Evolutionary conservation across 2,888 invertebrate genomes (phyloP).

Genomic region (Crocallis elinguaria): DNA sequence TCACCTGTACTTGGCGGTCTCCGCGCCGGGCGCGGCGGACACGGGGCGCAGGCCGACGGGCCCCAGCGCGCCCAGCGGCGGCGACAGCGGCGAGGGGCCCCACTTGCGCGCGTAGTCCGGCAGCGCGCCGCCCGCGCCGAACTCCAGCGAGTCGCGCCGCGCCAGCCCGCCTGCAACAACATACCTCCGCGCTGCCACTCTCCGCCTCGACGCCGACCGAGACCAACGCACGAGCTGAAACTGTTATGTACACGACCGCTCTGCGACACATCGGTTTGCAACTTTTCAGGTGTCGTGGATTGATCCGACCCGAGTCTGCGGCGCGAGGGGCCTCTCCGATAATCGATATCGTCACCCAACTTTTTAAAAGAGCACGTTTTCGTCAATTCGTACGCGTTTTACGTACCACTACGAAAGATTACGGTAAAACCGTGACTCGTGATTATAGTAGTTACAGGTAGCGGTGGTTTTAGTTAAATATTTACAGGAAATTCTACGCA

Average conservation of each 20-base stretch:
- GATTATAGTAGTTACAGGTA: conserved; percentile 14
- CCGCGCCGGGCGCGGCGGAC: conserved; percentile 94
- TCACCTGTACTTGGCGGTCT: conserved; percentile 91
- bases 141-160: conserved; percentile 85
- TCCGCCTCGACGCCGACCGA: conserved; percentile 29
- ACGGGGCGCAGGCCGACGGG: conserved; percentile 87
- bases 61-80: conserved; percentile 89
- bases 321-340: no score
- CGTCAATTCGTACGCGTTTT: no score
- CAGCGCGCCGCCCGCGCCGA: conserved; percentile 78
- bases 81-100: conserved; percentile 87
- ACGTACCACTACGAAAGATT: conserved; percentile 6
- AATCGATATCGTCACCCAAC: no score
- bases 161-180: conserved; percentile 75
- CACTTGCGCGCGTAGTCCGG: conserved; percentile 85
- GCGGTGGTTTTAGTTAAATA: conserved; percentile 26
- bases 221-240: conserved; percentile 40
- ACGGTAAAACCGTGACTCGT: conserved; percentile 15
- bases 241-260: conserved; percentile 24
- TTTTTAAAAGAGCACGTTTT: no score
- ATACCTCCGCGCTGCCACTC: conserved; percentile 58
- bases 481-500: conserved; percentile 34
- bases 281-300: no score
- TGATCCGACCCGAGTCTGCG: no score
- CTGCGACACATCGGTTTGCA: no score